These are phyloP conservation scores for Leptopilina boulardi DNA, from an alignment of 1,140 invertebrate genomes.

Conservation along the genomic window DNA sequence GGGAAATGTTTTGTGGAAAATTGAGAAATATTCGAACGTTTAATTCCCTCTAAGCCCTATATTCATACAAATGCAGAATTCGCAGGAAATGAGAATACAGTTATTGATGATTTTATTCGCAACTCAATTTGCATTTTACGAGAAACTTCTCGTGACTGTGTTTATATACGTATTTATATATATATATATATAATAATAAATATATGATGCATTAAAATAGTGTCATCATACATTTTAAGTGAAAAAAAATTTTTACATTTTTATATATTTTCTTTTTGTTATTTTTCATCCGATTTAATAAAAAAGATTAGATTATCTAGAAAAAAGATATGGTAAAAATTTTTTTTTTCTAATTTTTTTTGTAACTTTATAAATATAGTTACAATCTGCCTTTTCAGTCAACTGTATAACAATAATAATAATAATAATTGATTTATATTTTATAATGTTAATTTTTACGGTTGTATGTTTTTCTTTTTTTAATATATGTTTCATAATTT, in stretches of 20 bases:
- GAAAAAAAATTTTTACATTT: background rate
- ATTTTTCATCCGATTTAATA: background rate
- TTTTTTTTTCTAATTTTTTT: background rate
- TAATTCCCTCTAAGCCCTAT: slow-evolving; percentile 17
- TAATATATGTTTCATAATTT: background rate
- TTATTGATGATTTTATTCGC: slow-evolving; percentile 3
- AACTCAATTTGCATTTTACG: background rate
- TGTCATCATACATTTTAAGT: background rate
- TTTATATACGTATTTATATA: too few relatives aligned
- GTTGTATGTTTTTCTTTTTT: background rate
- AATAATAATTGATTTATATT: background rate
- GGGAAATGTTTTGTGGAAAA: background rate
- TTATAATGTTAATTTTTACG: background rate
- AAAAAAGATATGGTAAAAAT: slow-evolving; percentile 30
- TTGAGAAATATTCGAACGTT: slow-evolving; percentile 11
- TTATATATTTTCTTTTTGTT: too few relatives aligned
- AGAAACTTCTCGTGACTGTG: background rate
- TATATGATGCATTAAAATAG: too few relatives aligned
- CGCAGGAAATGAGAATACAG: background rate
- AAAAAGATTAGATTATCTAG: slow-evolving; percentile 17
- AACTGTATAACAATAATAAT: too few relatives aligned
- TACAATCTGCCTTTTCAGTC: slow-evolving; percentile 19
- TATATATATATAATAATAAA: too few relatives aligned
- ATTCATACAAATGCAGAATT: background rate
- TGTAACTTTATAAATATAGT: slow-evolving; percentile 3